Evolutionary conservation across 2,888 invertebrate genomes (phyloP), one percentile per base, ranked within the genome.

Genomic region (Opisthograptis luteolata): DNA sequence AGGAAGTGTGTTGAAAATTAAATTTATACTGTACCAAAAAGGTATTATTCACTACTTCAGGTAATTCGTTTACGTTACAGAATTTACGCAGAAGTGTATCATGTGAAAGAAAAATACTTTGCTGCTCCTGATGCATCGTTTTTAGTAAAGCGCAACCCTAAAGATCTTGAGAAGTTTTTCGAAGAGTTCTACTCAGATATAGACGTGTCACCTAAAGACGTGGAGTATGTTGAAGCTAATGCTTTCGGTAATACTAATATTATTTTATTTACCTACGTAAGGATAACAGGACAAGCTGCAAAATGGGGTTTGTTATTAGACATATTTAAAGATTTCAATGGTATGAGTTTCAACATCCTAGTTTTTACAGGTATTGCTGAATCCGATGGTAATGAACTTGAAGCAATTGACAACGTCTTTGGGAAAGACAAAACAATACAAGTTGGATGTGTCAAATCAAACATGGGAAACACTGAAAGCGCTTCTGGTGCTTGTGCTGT

Each of bases 181-280:
- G 68, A 77, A 2, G 90, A 92, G 34, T 91, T 92, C 60, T 93
- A 93, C 56, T 71, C 86, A 0, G 92, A 93, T 70, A 92, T 93
- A 14, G 85, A 92, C 13, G 75, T 97, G 5, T 91, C 93, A 39
- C 96, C 96, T 0, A 71, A 79, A 6, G 82, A 91, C 1, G 91
- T 97, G 2, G 92, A 93, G 40, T 97, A 93, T 73, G 86, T 97
- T 6, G 97, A 97, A 84, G 96, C 96, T 10, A 96, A 96, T 64
- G 94, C 94, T 49, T 93, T 94, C 22, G 95, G 95, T 80, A 56
- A 56, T 47, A 17, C 4, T 7, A 10, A 5, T 30, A 28, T 28
- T 20, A 8, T 20, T 20, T 17, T n/a, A n/a, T n/a, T n/a, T n/a
- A n/a, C n/a, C n/a, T n/a, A n/a, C n/a, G n/a, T n/a, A n/a, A n/a